A percentile compares a stretch with the other conserved stretches of the same genome.
These are phyloP conservation scores for Hypsopygia costalis DNA, from an alignment of 2,888 invertebrate genomes.

Conservation along the genomic window DNA sequence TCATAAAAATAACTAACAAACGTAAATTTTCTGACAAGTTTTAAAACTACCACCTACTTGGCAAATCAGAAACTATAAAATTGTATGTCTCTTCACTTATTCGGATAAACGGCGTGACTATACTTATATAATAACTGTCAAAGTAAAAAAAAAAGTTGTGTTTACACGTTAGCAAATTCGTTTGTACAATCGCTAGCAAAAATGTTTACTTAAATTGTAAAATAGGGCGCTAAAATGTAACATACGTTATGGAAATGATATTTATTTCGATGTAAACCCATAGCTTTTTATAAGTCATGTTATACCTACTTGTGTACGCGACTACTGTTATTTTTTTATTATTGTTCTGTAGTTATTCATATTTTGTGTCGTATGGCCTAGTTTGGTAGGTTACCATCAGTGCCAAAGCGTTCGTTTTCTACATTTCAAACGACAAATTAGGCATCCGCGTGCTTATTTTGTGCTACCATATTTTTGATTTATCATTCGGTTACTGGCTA, in stretches of 20 bases:
- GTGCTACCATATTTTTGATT: slow-evolving; percentile 9
- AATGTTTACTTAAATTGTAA: slow-evolving; percentile 4
- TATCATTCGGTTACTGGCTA: slow-evolving; percentile 12
- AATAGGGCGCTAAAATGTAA: slow-evolving; percentile 6
- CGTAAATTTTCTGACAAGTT: no score
- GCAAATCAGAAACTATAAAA: no score
- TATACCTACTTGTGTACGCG: background rate
- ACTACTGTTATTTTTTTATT: slow-evolving; percentile 12
- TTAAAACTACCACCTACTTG: no score
- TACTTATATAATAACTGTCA: background rate
- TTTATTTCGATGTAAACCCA: slow-evolving; percentile 11
- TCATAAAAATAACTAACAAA: no score
- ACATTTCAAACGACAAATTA: slow-evolving; percentile 13
- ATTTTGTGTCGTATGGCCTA: slow-evolving; percentile 35
- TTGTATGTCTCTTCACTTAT: no score
- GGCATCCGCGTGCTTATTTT: background rate
- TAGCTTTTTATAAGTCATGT: slow-evolving; percentile 8
- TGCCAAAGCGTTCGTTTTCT: slow-evolving; percentile 42
- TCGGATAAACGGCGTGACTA: background rate
- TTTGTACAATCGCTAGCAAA: slow-evolving; percentile 11
- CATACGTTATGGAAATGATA: slow-evolving; percentile 8
- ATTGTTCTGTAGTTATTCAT: slow-evolving; percentile 19
- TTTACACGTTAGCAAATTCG: slow-evolving; percentile 5
- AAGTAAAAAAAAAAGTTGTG: background rate
- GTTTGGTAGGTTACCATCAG: slow-evolving; percentile 49